A percentile compares a stretch with the other conserved stretches of the same genome.
phyloP scores from a whole-genome alignment of 2,113 vertebrate genomes.

The Amia ocellicauda region DNA sequence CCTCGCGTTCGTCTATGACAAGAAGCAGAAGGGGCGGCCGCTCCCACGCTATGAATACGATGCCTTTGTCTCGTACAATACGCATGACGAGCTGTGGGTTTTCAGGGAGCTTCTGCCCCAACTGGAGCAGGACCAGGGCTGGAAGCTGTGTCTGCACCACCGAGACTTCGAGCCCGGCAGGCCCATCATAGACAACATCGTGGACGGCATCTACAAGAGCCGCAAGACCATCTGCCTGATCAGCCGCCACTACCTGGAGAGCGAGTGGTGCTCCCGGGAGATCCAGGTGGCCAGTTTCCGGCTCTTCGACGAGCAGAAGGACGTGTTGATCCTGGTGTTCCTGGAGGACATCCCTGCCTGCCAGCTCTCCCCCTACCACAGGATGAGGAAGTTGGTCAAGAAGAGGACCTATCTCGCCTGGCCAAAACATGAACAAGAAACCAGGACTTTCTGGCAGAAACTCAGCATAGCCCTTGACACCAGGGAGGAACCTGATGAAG shows the following conservation, averaged over 20 bases:
- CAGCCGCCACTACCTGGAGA: constrained; percentile 59
- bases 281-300: constrained; percentile 69
- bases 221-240: constrained; percentile 70
- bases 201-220: constrained; percentile 65
- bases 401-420: constrained; percentile 61
- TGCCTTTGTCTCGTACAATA: constrained; percentile 69
- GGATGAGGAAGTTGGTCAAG: constrained; percentile 60
- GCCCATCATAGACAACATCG: constrained; percentile 66
- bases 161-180: constrained; percentile 69
- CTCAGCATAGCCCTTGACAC: constrained; percentile 52
- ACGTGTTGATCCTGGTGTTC: constrained; percentile 67
- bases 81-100: constrained; percentile 63
- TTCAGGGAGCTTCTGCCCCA: constrained; percentile 52
- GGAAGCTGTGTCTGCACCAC: constrained; percentile 70
- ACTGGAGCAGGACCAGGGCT: constrained; percentile 62
- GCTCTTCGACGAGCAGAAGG: constrained; percentile 65
- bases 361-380: constrained; percentile 58
- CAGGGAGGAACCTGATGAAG: constrained; percentile 5
- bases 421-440: constrained; percentile 39
- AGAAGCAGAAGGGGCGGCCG: constrained; percentile 28
- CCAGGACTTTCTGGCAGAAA: constrained; percentile 64
- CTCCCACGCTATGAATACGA: constrained; percentile 49
- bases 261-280: constrained; percentile 71
- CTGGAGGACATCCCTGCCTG: constrained; percentile 60
- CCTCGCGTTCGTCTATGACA: constrained; percentile 52